Base-by-base conservation (phyloP, 2,113 vertebrate genomes). In the Parotia lawesii region DNA sequence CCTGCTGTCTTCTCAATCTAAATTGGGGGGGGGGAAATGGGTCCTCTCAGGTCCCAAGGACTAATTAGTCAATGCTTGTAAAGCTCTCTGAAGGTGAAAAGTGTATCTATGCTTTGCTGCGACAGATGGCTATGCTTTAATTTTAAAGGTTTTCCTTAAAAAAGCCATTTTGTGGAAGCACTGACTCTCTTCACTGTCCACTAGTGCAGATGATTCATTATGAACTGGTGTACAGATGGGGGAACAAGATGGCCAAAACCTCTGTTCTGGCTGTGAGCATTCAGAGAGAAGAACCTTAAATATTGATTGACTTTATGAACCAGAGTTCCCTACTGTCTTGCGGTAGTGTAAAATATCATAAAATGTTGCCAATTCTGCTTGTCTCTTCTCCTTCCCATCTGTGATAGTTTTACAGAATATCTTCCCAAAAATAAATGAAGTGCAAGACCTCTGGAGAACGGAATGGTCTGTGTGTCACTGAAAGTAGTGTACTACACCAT, bases 41-140 rank as follows among this genome's bases (percentile, higher is more conserved):
- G 33, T 66, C 79, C 69, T 86, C 40, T 80, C 71, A 56, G 31
- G 69, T 93, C 76, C 27, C 40, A 74, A 80, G 83, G 90, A 74
- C 86, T 88, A 93, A 96, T 96, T 93, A 96, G 92, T 71, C 64
- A 60, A 38, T 61, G 85, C 42, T 60, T 66, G 40, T 47, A 80
- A 93, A 90, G 67, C 61, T 47, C 69, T 89, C 47, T 60, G 83
- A 89, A 93, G 61, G 92, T 84, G 83, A 88, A 93, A 80, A 90
- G 85, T 79, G 5, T 77, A 33, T 90, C 60, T 65, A 2, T 31
- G 69, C 83, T 90, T 93, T 65, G 60, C 17, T 28, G 9, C 9
- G 40, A 71, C 95, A 95, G 96, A 95, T 96, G 92, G 92, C 65
- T 60, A 12, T 0, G 27, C 44, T 76, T 88, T 86, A 31, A 45